Conservation (phyloP, 2,888 invertebrate genomes). For the Pristionchus entomophagus region DNA sequence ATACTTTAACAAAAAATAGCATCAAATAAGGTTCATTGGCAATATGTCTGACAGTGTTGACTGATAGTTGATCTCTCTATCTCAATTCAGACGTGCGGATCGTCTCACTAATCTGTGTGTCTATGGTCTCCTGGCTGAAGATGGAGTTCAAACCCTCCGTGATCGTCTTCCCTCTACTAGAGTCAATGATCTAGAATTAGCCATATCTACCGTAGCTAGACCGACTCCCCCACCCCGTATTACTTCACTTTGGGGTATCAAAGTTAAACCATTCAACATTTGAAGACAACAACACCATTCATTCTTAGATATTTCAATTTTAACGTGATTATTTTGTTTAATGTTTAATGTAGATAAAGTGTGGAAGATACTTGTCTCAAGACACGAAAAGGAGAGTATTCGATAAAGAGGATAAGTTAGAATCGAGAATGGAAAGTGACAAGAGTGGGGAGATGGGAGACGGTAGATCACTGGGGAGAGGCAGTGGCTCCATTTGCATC, state of each 20-base stretch:
- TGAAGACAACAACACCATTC: not conserved
- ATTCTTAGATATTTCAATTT: not conserved
- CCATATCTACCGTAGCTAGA: slow-evolving; percentile 33
- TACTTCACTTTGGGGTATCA: slow-evolving; percentile 43
- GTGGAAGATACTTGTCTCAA: not conserved
- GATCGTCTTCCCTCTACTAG: not conserved
- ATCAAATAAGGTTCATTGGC: no score
- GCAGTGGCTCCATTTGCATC: not conserved
- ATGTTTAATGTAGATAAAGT: not conserved
- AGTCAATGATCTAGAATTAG: slow-evolving; percentile 10
- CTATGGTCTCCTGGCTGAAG: not conserved
- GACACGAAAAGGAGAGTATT: not conserved
- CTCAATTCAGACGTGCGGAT: not conserved
- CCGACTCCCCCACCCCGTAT: slow-evolving; percentile 42
- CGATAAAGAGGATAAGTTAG: slow-evolving; percentile 23
- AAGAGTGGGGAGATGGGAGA: not conserved
- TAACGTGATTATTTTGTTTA: not conserved
- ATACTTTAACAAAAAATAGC: no score
- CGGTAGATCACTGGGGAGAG: not conserved
- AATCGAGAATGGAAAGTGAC: slow-evolving; percentile 13
- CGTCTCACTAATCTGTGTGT: slow-evolving; percentile 7
- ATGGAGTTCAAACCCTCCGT: not conserved
- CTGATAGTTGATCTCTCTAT: no score
- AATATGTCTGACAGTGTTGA: no score
- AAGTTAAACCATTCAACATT: not conserved